Evolutionary conservation across 2,888 invertebrate species (phyloP).

Genomic region (Dexiosoma caninum): DNA sequence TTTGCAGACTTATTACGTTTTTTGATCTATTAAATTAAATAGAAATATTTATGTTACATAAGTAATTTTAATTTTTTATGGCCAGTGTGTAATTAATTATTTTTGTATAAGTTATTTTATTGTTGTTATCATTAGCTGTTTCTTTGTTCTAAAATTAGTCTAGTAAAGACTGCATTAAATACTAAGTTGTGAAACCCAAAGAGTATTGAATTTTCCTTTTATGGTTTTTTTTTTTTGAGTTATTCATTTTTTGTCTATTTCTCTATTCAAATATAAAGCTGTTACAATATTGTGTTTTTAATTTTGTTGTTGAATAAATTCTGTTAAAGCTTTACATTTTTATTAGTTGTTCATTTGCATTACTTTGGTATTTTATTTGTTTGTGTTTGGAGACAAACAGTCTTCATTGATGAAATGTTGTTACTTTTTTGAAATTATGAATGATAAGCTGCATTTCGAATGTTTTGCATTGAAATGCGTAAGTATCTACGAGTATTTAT

Average conservation of each 20-base stretch:
- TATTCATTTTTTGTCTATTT: too few relatives aligned
- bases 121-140: neutral
- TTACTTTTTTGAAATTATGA: neutral
- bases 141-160: neutral
- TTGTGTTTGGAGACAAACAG: constrained; percentile 41
- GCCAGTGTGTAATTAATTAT: too few relatives aligned
- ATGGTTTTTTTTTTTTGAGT: neutral
- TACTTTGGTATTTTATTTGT: constrained; percentile 14
- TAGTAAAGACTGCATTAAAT: neutral
- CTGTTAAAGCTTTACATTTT: constrained; percentile 52
- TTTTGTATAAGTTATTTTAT: too few relatives aligned
- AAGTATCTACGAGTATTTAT: too few relatives aligned
- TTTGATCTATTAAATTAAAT: too few relatives aligned
- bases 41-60: too few relatives aligned
- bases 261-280: constrained; percentile 46
- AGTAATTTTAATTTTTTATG: too few relatives aligned
- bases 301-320: constrained; percentile 35
- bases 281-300: constrained; percentile 20
- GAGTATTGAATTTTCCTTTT: constrained; percentile 25
- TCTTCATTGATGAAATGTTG: constrained; percentile 30
- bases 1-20: too few relatives aligned
- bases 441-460: neutral
- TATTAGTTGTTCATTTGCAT: constrained; percentile 9
- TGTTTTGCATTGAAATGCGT: neutral
- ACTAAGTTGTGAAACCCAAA: constrained; percentile 52